Conservation (phyloP, 1,140 invertebrate species). For the Artemia franciscana region DNA sequence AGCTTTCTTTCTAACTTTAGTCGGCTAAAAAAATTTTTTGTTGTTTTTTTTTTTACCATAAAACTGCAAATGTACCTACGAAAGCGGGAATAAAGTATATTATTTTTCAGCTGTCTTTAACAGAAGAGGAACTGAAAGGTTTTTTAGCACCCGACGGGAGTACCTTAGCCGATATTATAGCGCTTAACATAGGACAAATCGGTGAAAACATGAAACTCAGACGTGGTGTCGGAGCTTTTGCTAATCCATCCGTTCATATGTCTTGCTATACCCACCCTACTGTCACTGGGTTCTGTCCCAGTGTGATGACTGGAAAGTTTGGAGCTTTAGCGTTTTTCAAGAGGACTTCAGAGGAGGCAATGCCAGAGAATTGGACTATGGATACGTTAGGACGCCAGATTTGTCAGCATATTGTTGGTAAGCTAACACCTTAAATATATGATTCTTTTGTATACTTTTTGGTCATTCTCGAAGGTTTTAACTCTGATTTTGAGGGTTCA, state of each 20-base stretch:
- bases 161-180: constrained; percentile 21
- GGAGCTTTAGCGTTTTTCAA: constrained; percentile 4
- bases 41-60: too few relatives aligned
- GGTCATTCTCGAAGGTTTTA: too few relatives aligned
- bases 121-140: not conserved
- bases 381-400: not conserved
- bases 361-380: not conserved
- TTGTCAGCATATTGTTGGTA: constrained; percentile 1
- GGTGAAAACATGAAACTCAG: constrained; percentile 25
- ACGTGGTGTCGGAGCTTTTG: constrained; percentile 16
- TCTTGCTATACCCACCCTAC: not conserved
- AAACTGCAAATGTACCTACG: too few relatives aligned
- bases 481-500: too few relatives aligned
- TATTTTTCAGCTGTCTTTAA: constrained; percentile 8
- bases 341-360: constrained; percentile 4
- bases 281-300: not conserved
- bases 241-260: not conserved
- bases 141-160: constrained; percentile 11
- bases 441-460: too few relatives aligned
- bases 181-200: constrained; percentile 22
- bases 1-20: too few relatives aligned
- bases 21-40: too few relatives aligned
- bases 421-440: too few relatives aligned
- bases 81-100: too few relatives aligned
- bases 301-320: constrained; percentile 6